Evolutionary conservation across 30 jellyfish, hydroid and myxozoan genomes (phyloP), one percentile per base, ranked within the genome.

Genomic region (Hydractinia symbiolongicarpus): DNA sequence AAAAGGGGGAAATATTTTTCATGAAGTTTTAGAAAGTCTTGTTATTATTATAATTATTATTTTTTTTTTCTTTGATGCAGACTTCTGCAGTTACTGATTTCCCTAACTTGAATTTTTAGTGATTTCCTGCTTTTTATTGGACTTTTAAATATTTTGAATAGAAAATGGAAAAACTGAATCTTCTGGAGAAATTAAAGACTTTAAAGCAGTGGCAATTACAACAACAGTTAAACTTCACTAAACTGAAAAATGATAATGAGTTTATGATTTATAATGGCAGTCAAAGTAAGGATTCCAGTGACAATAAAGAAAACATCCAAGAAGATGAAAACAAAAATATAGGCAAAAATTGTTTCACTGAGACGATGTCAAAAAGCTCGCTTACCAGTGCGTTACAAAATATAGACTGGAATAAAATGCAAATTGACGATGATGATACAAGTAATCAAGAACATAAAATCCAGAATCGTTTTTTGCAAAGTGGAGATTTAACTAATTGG

Each of bases 201-300:
- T 86, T 89, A 53, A 82, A 89, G n/a, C 96, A 89, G 79, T 89
- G 96, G 96, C 96, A 89, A 60, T 66, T 83, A 55, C 96, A 89
- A 53, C 96, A 89, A 50, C 96, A 88, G 15, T 80, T 73, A 16
- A 79, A 82, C 7, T 82, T 88, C 56, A 53, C 64, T 8, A 49
- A 20, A 79, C 74, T 66, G 77, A 76, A 76, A 51, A 21, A 51
- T 62, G 83, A 62, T 52, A 30, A 56, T 17, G 67, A 64, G 52
- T 7, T 51, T 64, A 51, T n/a, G 16, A 44, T 30, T 17, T 1
- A 58, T 50, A 55, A 74, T 50, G 4, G 51, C 20, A 44, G 21
- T 74, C 74, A 64, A 7, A 13, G 15, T 16, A 11, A 16, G n/a
- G n/a, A n/a, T n/a, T n/a, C n/a, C 69, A 13, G 40, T 64, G 74